Base-by-base conservation (phyloP, 2,113 vertebrate genomes). In the Cettia cetti region DNA sequence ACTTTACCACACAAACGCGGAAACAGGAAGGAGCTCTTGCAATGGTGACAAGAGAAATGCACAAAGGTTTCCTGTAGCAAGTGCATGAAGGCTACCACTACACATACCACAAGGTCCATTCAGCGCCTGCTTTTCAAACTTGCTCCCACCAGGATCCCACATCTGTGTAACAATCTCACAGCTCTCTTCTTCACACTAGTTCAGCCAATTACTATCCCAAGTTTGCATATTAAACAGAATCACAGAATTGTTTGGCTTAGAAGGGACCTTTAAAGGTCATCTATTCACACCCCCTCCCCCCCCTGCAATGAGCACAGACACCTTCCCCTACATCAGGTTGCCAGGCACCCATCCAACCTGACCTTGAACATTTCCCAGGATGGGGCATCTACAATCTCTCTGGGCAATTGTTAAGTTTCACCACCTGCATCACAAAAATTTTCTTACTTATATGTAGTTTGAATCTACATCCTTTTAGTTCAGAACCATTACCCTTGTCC, bases 231-330 rank as follows among this genome's bases (percentile, higher is more conserved):
- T 69, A 70, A 78, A 53, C 1, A 76, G 63, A 61, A 69, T 70
- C 71, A 63, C 12, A 56, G 49, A 70, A 42, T 9, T 69, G 40
- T 49, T 20, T 70, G 40, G 26, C 21, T 37, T 63, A 35, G 54
- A 77, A 69, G 21, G 40, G 15, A 50, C 9, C 26, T 47, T 37
- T 42, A 28, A 56, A 49, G 8, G 7, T 24, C 23, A 40, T 44
- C 49, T 35, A 37, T 22, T 63, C 35, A 70, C n/a, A 70, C 0
- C 3, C 4, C 1, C 0, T 2, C 4, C 1, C 2, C 6, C 42
- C 23, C 9, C 19, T 20, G 13, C 56, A 77, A 63, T 8, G 8
- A 69, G 22, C 18, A 61, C 3, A 0, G 13, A 31, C 24, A 76
- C 10, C 24, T 68, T 61, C 26, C 49, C 39, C 47, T 54, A 13